Evolutionary conservation across 2,888 invertebrate species (phyloP).

Genomic region (Athripsodes cinereus): DNA sequence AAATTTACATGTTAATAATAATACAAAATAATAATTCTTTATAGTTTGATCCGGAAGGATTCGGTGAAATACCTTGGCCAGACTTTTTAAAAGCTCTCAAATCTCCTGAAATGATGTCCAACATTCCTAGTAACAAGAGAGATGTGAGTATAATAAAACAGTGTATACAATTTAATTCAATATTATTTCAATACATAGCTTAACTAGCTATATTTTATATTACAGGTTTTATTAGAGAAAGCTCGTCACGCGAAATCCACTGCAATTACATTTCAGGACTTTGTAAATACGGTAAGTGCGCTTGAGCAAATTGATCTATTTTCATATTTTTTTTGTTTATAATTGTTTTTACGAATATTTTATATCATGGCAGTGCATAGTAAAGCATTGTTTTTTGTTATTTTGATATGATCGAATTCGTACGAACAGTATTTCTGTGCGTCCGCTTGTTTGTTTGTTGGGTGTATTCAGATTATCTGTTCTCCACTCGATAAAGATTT

Average conservation of each 20-base stretch:
- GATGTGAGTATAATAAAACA: conserved; percentile 56
- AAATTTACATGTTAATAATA: no score
- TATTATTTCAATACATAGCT: background rate
- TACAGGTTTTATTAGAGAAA: conserved; percentile 62
- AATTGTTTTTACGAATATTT: no score
- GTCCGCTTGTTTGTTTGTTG: no score
- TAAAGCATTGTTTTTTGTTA: no score
- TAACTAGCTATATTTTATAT: conserved; percentile 9
- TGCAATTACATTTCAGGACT: conserved; percentile 88
- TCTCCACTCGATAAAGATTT: conserved; percentile 1
- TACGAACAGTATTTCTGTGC: no score
- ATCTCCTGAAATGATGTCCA: conserved; percentile 69
- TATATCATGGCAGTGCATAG: no score
- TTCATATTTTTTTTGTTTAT: no score
- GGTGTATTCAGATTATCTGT: background rate
- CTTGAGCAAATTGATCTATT: no score
- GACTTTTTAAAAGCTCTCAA: conserved; percentile 74
- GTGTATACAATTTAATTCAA: background rate
- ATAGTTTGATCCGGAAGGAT: conserved; percentile 88
- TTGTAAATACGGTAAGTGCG: conserved; percentile 86
- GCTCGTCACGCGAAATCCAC: conserved; percentile 63
- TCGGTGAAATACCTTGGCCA: conserved; percentile 85
- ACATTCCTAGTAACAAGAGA: conserved; percentile 68
- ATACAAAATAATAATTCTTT: no score
- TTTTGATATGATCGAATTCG: no score